These are phyloP conservation scores for Nycticorax nycticorax DNA, from an alignment of 2,113 vertebrate genomes.

Conservation along the genomic window DNA sequence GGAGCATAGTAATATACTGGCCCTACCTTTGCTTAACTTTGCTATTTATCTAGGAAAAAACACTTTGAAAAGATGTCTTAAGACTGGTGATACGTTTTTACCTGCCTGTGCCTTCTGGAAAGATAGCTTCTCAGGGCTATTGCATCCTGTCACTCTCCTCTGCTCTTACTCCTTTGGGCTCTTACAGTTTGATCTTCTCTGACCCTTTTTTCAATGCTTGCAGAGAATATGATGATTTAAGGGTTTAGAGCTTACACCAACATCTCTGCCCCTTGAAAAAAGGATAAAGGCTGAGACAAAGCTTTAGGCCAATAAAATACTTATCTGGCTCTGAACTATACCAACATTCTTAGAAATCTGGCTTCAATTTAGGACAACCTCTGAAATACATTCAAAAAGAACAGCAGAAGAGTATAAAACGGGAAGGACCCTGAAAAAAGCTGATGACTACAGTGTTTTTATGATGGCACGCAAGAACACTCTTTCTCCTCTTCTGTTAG, in stretches of 20 bases:
- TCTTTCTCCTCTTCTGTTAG: neutral
- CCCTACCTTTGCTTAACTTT: neutral
- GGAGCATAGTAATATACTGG: neutral
- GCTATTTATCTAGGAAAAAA: neutral
- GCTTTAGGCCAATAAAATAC: neutral
- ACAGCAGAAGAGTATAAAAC: neutral
- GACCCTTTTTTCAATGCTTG: neutral
- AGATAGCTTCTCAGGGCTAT: neutral
- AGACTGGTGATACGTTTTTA: neutral
- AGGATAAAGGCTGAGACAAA: neutral
- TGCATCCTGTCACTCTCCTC: neutral
- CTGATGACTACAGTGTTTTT: neutral
- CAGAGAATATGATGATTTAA: neutral
- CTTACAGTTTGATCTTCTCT: neutral
- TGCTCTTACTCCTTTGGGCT: neutral
- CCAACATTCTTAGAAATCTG: neutral
- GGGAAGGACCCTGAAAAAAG: neutral
- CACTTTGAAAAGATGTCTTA: neutral
- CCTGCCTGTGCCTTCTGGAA: neutral
- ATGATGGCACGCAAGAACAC: neutral
- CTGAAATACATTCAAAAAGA: neutral
- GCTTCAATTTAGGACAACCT: neutral
- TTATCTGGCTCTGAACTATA: neutral
- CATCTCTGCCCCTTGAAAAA: neutral
- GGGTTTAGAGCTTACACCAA: neutral